These are phyloP conservation scores for Nasonia vitripennis DNA, from an alignment of 1,140 invertebrate genomes.

Conservation along the genomic window DNA sequence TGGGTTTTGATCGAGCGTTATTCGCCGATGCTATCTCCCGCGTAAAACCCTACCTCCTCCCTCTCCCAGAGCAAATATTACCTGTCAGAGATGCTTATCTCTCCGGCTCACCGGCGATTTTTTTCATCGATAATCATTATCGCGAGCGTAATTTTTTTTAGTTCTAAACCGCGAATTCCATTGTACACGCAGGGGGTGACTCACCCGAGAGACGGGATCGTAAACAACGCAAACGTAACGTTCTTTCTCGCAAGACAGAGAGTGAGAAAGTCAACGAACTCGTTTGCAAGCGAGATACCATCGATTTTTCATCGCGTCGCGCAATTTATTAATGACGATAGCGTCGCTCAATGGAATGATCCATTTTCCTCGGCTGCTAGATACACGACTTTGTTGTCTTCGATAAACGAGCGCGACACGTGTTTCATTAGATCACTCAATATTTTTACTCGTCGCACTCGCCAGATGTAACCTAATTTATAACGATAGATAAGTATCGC, in stretches of 20 bases:
- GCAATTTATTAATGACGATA: slow-evolving; percentile 24
- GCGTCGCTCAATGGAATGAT: background rate
- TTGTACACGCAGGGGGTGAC: slow-evolving; percentile 18
- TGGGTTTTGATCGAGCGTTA: slow-evolving; percentile 21
- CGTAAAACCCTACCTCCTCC: background rate
- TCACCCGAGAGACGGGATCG: background rate
- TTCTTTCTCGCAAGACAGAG: background rate
- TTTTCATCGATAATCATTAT: slow-evolving; percentile 45
- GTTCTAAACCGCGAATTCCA: slow-evolving; percentile 35
- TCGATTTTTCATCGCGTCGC: background rate
- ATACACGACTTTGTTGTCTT: background rate
- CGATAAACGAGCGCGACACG: background rate
- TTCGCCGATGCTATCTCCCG: slow-evolving; percentile 1
- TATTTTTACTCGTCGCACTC: background rate
- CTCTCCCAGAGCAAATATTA: slow-evolving; percentile 42
- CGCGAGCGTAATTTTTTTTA: slow-evolving; percentile 24
- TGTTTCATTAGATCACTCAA: no score
- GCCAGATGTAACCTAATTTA: background rate
- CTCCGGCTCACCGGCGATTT: background rate
- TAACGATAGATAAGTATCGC: background rate
- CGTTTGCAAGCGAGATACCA: background rate
- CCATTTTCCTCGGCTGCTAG: background rate
- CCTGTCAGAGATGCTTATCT: slow-evolving; percentile 38
- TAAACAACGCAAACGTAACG: slow-evolving; percentile 26
- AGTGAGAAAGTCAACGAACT: slow-evolving; percentile 28